Base-by-base conservation (phyloP, 2,797 vertebrate species). In the Phoebastria nigripes region DNA sequence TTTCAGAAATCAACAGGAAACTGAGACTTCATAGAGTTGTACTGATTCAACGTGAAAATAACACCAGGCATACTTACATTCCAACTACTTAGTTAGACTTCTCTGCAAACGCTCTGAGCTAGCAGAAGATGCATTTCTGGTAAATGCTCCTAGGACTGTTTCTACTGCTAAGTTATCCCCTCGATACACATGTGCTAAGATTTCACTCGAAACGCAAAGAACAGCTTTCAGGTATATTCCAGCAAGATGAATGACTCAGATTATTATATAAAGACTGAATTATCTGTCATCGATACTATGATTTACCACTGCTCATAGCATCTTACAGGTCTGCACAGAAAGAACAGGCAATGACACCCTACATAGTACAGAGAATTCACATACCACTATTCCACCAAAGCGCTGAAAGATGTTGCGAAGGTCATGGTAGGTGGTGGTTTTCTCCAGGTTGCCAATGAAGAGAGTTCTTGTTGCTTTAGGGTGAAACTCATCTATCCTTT, bases 371-470 rank as follows among this genome's bases (percentile, higher is more conserved):
- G 35, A 14, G 21, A 58, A 39, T 7, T 42, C 74, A 97, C 98
- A 1, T 98, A 99, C 99, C 98, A 99, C 99, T 94, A 99, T 99
- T 95, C 99, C 99, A 85, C 99, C 99, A 89, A 99, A 99, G 82
- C 99, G 99, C 95, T 99, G 99, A 87, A 99, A 99, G 90, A 99
- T 99, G 94, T 99, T 99, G 49, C 99, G 98, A 25, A 99, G 98
- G 90, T 99, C 99, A 19, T 99, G 99, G 70, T 99, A 99, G 88
- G 99, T 99, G 72, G 99, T 99, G 29, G 99, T 99, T 96, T 99
- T 99, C 95, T 99, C 99, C 94, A 99, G 98, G 97, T 99, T 99
- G 54, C 99, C 99, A n/a, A 99, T 99, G 91, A 99, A 99, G 71
- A 99, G 98, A 37, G 99, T 99, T 90, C 99, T 98, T 2, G 99